phyloP scores from a whole-genome alignment of 2,797 vertebrate genomes.

The Chromis chromis region DNA sequence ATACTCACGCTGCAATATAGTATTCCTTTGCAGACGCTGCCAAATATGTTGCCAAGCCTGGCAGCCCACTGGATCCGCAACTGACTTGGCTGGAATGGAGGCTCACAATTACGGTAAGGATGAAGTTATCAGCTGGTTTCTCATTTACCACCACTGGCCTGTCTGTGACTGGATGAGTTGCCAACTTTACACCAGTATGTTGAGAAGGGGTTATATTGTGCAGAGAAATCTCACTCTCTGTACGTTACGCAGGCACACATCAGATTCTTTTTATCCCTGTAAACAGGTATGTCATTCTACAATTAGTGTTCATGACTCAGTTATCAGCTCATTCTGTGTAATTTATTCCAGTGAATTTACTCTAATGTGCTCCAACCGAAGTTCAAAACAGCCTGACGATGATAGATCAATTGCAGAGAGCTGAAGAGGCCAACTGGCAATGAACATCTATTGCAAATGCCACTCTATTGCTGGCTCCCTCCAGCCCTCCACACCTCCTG shows the following conservation, averaged over 20 bases:
- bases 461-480: conserved; percentile 58
- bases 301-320: conserved; percentile 14
- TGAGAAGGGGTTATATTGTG: neutral
- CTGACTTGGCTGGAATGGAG: conserved; percentile 11
- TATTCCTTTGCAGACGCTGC: conserved; percentile 21
- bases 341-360: conserved; percentile 34
- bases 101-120: conserved; percentile 6
- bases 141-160: neutral
- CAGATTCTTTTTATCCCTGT: neutral
- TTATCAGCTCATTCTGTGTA: conserved; percentile 28
- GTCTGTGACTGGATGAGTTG: neutral
- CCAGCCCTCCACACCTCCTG: conserved; percentile 49
- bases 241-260: neutral
- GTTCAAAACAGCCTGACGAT: conserved; percentile 46
- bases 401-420: conserved; percentile 75
- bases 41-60: conserved; percentile 2
- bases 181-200: neutral
- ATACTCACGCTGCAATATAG: neutral
- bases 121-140: neutral
- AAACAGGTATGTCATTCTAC: neutral
- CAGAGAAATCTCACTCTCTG: neutral
- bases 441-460: conserved; percentile 61
- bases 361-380: conserved; percentile 39
- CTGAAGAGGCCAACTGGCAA: conserved; percentile 67
- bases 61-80: conserved; percentile 14